Base-by-base conservation (phyloP, 2,113 vertebrate genomes). In the Sakesphorus luctuosus region DNA sequence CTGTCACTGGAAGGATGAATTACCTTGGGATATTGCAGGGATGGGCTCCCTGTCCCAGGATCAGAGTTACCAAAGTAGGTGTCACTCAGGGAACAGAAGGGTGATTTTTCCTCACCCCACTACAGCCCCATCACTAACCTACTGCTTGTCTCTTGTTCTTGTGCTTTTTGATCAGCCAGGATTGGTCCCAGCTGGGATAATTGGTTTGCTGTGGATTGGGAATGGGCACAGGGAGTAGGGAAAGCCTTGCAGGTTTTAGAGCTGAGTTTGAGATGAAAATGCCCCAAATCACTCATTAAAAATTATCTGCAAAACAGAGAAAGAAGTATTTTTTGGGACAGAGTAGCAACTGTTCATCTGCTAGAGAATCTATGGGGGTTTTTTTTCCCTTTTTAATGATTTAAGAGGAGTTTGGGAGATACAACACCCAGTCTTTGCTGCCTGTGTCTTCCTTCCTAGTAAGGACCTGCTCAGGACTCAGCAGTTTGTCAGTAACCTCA, bases 1-100 rank as follows among this genome's bases (percentile, higher is more conserved):
- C 11, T 3, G 0, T 35, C 0, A 0, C 52, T 63, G 50, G 62
- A 71, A 88, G 47, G 46, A 13, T 68, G 52, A 80, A 10, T 69
- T 38, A 7, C 35, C 59, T 50, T 26, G 7, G 50, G 73, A 2
- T 61, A 3, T 58, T 31, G 4, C 10, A 80, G 55, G 36, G 19
- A 18, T 10, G 73, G 76, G 53, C 29, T 83, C 10, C 52, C 29
- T 86, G 43, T 83, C 62, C 31, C 40, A 52, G 58, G 44, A 25
- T 44, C 18, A 46, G 61, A 67, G 59, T 61, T 52, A 13, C 25
- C 65, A 46, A 43, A 18, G 40, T 49, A 91, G 44, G 8, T 29
- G 33, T 44, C 16, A 6, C 33, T 52, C 33, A 53, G 62, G 46
- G 68, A 44, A 26, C 31, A 65, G 65, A 23, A 23, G 47, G 47